phyloP scores from a whole-genome alignment of 2,113 vertebrate genomes.

The Abramis brama region DNA sequence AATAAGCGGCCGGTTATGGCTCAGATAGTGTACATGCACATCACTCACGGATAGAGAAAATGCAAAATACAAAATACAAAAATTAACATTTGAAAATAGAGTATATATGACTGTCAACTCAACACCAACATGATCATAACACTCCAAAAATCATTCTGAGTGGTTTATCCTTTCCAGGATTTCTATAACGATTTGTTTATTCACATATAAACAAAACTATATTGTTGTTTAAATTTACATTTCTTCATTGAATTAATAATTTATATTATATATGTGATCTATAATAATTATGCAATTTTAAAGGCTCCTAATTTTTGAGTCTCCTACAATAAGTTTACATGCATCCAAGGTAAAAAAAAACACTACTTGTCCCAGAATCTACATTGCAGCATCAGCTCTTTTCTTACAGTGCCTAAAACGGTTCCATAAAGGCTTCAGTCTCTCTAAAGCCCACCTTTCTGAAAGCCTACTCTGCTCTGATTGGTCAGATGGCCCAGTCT shows the following conservation, averaged over 20 bases:
- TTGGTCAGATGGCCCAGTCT: no score
- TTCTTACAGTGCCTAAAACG: no score
- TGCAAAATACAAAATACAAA: constrained; percentile 22
- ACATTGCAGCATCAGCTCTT: no score
- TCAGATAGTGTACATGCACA: constrained; percentile 34
- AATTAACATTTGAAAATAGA: background rate
- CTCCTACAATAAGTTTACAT: no score
- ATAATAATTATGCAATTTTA: no score
- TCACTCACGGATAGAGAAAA: constrained; percentile 1
- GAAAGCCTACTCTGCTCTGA: no score
- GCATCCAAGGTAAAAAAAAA: no score
- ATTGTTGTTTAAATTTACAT: background rate
- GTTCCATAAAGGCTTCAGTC: no score
- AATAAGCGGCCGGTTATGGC: constrained; percentile 52
- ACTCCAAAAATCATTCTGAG: background rate
- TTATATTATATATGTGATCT: no score
- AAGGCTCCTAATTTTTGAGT: no score
- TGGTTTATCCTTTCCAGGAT: background rate
- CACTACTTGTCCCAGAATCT: no score
- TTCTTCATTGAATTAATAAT: background rate
- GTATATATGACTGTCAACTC: constrained; percentile 19
- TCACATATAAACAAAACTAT: background rate
- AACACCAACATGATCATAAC: background rate
- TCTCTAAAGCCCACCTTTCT: no score
- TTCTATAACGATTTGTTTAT: background rate